phyloP scores from a whole-genome alignment of 2,113 vertebrate genomes.

The Colaptes auratus region DNA sequence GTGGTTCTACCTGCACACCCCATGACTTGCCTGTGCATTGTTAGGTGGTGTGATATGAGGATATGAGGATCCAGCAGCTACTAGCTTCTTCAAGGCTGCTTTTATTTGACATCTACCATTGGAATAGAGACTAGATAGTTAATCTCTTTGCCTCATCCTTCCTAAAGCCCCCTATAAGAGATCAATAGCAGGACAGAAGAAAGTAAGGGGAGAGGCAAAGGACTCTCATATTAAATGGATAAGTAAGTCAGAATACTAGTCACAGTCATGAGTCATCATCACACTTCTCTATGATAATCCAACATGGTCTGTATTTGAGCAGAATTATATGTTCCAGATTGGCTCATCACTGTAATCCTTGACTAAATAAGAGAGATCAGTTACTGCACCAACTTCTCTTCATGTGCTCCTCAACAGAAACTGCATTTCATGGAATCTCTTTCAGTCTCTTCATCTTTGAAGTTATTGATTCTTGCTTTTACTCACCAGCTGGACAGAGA shows the following conservation, averaged over 20 bases:
- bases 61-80: not conserved
- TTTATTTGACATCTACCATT: not conserved
- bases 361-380: not conserved
- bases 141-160: not conserved
- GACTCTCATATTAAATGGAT: not conserved
- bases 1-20: not conserved
- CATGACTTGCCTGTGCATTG: accelerated
- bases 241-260: not conserved
- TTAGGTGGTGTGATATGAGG: not conserved
- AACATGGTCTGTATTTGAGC: not conserved
- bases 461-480: not conserved
- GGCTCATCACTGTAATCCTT: not conserved
- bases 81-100: not conserved
- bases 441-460: not conserved
- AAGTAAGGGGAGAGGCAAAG: not conserved
- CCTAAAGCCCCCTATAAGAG: not conserved
- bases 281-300: not conserved
- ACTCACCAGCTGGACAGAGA: not conserved
- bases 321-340: not conserved
- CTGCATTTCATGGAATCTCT: not conserved
- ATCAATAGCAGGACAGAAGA: not conserved
- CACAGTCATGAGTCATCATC: not conserved
- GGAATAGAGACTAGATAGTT: not conserved
- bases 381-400: not conserved
- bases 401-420: not conserved